Evolutionary conservation across 2,113 vertebrate species (phyloP).

Genomic region (Hoplias malabaricus): DNA sequence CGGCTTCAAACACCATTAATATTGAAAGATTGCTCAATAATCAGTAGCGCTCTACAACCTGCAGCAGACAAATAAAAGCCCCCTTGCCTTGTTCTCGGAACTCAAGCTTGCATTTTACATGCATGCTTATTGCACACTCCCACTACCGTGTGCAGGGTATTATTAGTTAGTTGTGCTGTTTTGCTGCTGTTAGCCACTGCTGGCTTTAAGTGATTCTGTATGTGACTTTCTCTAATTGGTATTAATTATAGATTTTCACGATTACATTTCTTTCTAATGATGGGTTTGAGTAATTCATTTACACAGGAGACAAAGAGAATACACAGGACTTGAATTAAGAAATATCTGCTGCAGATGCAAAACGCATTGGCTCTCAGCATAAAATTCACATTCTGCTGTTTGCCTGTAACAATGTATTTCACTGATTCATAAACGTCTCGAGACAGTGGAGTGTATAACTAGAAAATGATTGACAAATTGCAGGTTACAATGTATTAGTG

Average conservation of each 20-base stretch:
- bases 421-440: neutral
- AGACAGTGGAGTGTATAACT: neutral
- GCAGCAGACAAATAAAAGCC: neutral
- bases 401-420: constrained; percentile 11
- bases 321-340: neutral
- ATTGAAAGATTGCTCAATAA: neutral
- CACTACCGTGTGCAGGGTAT: neutral
- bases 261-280: constrained; percentile 7
- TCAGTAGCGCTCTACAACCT: neutral
- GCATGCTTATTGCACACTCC: neutral
- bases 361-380: neutral
- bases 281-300: neutral
- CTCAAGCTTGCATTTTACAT: neutral
- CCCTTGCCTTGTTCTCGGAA: neutral
- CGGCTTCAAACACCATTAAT: neutral
- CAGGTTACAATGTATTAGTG: no score
- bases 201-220: neutral
- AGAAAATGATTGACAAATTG: no score
- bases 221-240: neutral
- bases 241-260: neutral
- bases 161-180: neutral
- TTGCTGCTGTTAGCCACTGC: neutral
- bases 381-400: neutral
- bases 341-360: neutral
- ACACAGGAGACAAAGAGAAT: neutral